Evolutionary conservation across 2,113 vertebrate species (phyloP), one percentile per base, ranked within the genome.

Genomic region (Nothocercus julius): DNA sequence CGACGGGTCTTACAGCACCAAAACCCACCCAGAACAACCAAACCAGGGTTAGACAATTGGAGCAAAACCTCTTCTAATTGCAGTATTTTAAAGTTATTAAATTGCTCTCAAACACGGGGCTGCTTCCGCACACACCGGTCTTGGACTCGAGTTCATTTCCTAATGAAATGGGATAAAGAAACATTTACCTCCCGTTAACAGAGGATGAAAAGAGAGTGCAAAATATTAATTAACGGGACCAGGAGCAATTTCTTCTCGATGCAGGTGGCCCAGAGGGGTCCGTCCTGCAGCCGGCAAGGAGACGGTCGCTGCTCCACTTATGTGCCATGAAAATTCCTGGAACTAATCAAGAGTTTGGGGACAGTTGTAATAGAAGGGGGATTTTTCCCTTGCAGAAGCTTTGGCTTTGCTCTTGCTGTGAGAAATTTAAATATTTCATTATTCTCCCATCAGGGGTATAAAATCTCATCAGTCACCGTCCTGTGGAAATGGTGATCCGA

Each of bases 291-390:
- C 2, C 7, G 12, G 3, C 2, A 22, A 14, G 14, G 24, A 11
- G 11, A 34, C 5, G 25, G 38, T 61, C 3, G 40, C 47, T 12
- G 6, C 27, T 7, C 53, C 38, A 44, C 70, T 82, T 49, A 28
- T 22, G 70, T 67, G 61, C 2, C 0, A 6, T 9, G 32, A 13
- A 45, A 53, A 2, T 40, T 89, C 66, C 53, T 6, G 4, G 30
- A 67, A 53, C 0, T 49, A 0, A 56, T 6, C 34, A 3, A 49
- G 59, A 72, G 30, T 8, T 0, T 2, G 5, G 42, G 47, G 58
- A 36, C 80, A 86, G 2, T 7, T 8, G 1, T 44, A 20, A 67
- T 0, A 7, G 28, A 38, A 12, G 19, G 77, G 6, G 36, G 12
- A 47, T 34, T 0, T 67, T 32, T 72, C 72, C 62, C 53, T 85